Conservation (phyloP, 2,888 invertebrate species). For the Aricia artaxerxes region DNA sequence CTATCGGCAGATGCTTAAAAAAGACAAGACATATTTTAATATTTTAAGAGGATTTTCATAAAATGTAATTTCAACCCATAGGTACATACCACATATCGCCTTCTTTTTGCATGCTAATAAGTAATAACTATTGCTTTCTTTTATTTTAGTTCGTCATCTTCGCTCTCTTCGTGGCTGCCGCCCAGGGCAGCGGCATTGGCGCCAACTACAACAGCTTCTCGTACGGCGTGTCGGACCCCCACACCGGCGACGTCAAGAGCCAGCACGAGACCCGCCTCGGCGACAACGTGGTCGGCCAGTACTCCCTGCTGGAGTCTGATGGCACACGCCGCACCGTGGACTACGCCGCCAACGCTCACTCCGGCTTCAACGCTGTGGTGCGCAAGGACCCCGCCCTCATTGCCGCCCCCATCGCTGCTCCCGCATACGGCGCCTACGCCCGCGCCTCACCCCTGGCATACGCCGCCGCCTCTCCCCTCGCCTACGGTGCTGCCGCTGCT, state of each 20-base stretch:
- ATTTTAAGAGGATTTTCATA: too few relatives aligned
- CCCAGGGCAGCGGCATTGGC: conserved; percentile 50
- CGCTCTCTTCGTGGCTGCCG: conserved; percentile 67
- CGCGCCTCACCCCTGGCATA: conserved; percentile 40
- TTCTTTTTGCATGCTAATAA: too few relatives aligned
- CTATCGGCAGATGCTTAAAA: too few relatives aligned
- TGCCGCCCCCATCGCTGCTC: conserved; percentile 50
- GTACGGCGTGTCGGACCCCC: conserved; percentile 68
- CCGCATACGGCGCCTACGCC: conserved; percentile 36
- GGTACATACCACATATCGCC: too few relatives aligned
- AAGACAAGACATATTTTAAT: too few relatives aligned
- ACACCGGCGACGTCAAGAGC: conserved; percentile 72
- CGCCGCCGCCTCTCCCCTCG: conserved; percentile 42
- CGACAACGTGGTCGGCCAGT: conserved; percentile 79
- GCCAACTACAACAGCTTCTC: conserved; percentile 70
- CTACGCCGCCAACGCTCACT: conserved; percentile 77
- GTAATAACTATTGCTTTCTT: too few relatives aligned
- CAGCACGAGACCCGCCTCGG: conserved; percentile 83
- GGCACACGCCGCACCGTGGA: conserved; percentile 83
- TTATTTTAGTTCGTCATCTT: conserved; percentile 49
- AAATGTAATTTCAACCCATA: too few relatives aligned
- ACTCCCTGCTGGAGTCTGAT: conserved; percentile 79
- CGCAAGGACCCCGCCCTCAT: conserved; percentile 67
- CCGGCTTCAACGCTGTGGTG: conserved; percentile 79
- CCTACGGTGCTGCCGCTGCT: conserved; percentile 42